Evolutionary conservation across 2,113 vertebrate genomes (phyloP), one percentile per base, ranked within the genome.

Genomic region (Takifugu bimaculatus): DNA sequence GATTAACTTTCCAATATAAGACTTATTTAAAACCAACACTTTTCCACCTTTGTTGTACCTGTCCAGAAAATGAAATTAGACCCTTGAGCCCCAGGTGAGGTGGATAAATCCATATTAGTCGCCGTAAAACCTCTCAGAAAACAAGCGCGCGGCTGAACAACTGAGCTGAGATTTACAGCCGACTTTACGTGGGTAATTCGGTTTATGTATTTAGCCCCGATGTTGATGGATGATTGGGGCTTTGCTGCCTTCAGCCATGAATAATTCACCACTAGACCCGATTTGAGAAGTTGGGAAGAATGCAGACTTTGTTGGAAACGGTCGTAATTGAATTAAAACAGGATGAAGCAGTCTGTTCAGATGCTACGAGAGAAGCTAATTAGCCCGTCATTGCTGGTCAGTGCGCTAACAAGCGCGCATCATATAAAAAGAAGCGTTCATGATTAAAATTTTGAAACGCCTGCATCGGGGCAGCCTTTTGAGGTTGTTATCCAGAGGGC

Each of bases 131-230:
- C 57, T 56, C 57, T 39, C 6, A 35, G 65, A 45, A 62, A 35
- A 54, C n/a, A 57, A 56, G 60, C 43, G 35, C 55, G 61, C 54
- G 60, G 51, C 53, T 69, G 66, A 81, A 50, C 27, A 45, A 56
- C 72, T 63, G 55, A 65, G 77, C 54, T 32, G 25, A 68, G 80
- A 82, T 77, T 76, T 70, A 75, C 56, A 35, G 57, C 69, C 47
- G 50, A 62, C 61, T 69, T 57, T 63, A 60, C 57, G 59, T 65
- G 68, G 63, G 65, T 51, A 45, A 56, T 61, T 67, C 69, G 78
- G 71, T 78, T 84, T 73, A 80, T 79, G 71, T 84, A 62, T 76
- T 78, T 78, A 55, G 43, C 54, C 51, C 54, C 75, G 70, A 73
- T 77, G 50, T 69, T 80, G 75, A 87, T 81, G 68, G 73, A 79